Conservation (phyloP, 92 coral and sea anemone genomes). For the Paramuricea clavata region DNA sequence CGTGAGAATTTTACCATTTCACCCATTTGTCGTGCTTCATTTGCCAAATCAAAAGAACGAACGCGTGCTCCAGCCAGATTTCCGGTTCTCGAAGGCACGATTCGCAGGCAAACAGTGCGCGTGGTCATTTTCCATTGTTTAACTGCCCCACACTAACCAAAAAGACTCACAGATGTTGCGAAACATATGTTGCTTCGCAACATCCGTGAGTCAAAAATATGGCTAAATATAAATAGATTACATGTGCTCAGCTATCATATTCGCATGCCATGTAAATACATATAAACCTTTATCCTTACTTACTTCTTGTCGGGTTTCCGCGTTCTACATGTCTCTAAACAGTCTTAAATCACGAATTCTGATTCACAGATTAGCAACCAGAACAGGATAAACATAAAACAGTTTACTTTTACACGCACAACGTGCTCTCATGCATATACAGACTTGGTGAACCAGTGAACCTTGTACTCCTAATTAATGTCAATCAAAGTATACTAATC, state of each 20-base stretch:
- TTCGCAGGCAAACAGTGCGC: no score
- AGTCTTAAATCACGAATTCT: neutral
- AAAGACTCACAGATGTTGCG: no score
- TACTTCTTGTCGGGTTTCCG: constrained; percentile 1
- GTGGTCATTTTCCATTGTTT: no score
- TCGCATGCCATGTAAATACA: no score
- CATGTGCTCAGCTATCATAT: neutral
- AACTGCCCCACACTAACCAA: no score
- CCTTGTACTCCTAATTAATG: constrained; percentile 2
- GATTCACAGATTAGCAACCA: neutral
- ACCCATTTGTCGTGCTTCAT: no score
- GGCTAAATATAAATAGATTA: neutral
- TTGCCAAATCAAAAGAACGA: no score
- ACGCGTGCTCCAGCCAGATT: no score
- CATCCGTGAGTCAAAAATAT: no score
- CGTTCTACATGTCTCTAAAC: neutral
- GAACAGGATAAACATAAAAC: neutral
- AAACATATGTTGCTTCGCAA: no score
- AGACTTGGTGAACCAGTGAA: neutral
- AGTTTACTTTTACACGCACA: neutral
- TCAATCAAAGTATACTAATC: constrained; percentile 12
- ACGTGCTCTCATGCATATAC: neutral
- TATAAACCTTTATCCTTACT: neutral
- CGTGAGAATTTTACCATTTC: no score
- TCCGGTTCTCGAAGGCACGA: no score